A percentile compares a stretch with the other conserved stretches of the same genome.
Conservation (phyloP, 2,797 vertebrate species). For the Rhodeus uyekii region DNA sequence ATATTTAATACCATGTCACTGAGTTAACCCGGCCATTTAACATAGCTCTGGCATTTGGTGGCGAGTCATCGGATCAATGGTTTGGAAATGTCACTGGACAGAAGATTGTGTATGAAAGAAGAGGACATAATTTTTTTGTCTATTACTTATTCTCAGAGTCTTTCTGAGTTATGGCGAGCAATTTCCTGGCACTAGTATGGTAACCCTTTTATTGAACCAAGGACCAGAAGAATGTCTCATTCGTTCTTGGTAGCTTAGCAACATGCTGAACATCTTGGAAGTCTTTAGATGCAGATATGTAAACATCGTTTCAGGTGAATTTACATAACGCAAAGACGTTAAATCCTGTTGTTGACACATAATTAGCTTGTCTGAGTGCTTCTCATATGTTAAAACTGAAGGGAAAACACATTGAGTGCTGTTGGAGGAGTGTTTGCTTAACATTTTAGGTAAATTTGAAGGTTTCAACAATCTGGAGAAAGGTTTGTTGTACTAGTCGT, state of each 20-base stretch:
- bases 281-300: neutral
- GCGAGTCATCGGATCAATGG: conserved; percentile 51
- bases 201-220: neutral
- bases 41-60: conserved; percentile 53
- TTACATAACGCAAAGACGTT: conserved; percentile 25
- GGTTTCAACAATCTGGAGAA: conserved; percentile 1
- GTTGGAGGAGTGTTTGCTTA: neutral
- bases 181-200: neutral
- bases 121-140: conserved; percentile 49
- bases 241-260: conserved; percentile 42
- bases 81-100: conserved; percentile 51
- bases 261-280: conserved; percentile 25
- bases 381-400: neutral
- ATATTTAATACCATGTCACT: conserved; percentile 39
- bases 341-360: conserved; percentile 24
- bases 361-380: conserved; percentile 35
- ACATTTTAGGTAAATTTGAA: neutral
- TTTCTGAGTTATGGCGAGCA: neutral
- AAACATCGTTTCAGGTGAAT: conserved; percentile 25
- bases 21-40: conserved; percentile 53
- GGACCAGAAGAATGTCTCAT: neutral
- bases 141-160: conserved; percentile 32
- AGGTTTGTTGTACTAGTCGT: neutral
- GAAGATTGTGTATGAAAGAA: conserved; percentile 46
- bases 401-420: neutral